Evolutionary conservation across 2,797 vertebrate genomes (phyloP), one percentile per base, ranked within the genome.

Genomic region (Lophius americanus): DNA sequence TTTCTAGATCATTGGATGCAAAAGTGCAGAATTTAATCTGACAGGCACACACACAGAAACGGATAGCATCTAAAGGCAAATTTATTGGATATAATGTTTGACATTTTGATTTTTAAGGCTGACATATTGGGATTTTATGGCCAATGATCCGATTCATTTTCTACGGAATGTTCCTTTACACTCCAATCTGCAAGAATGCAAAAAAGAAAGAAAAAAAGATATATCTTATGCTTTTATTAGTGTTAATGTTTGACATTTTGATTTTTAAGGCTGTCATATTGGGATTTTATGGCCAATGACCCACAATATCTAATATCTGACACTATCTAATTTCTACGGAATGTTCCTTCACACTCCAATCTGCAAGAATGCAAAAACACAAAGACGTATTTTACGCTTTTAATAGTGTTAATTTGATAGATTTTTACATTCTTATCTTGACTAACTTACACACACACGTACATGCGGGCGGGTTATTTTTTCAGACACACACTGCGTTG

Each of bases 171-270:
- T 46, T 13, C 11, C 50, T 76, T 57, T 51, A 39, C 14, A 44
- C 0, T 0, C n/a, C 6, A 3, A 11, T 10, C 13, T 46, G 33
- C 23, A 56, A 8, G 1, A 33, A 33, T 2, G 8, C 38, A 11
- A 50, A 23, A 23, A 23, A 2, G 23, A 23, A 23, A 23, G 23
- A 23, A 23, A 23, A 23, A 23, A 23, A 23, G 23, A 23, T 23
- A 2, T 23, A 23, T 23, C 2, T 23, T 23, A 23, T 23, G 23
- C 23, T 23, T 75, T 73, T 75, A 54, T 85, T 81, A 71, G 61
- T 55, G 80, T 64, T 75, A 74, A 87, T 79, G 72, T 78, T 69
- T 92, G 87, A 89, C 87, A 92, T 91, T 92, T 92, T 54, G 76
- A 82, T 86, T 84, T 23, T 86, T 73, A 79, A 59, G 70, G 78